Percentiles rank a stretch among this genome's conserved stretches.
These are phyloP conservation scores for Dryomyza anilis DNA, from an alignment of 2,888 invertebrate genomes.

Conservation along the genomic window DNA sequence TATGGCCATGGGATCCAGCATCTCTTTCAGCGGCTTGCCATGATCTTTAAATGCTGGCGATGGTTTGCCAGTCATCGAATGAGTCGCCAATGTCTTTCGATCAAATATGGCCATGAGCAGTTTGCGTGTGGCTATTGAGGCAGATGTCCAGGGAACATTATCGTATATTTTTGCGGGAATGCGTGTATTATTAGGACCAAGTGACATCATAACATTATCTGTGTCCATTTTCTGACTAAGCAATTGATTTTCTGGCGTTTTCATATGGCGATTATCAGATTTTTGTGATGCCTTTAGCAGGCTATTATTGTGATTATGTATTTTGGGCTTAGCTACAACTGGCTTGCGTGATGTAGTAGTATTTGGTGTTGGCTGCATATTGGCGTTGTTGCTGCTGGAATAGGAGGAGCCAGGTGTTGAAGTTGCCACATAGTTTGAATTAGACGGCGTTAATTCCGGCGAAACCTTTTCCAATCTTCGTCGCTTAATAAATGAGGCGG, in stretches of 20 bases:
- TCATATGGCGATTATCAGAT: not conserved
- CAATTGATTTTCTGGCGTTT: not conserved
- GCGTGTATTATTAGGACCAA: conserved; percentile 61
- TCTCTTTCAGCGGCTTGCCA: conserved; percentile 53
- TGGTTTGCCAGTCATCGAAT: conserved; percentile 67
- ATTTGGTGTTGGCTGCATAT: not conserved
- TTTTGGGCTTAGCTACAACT: conserved; percentile 18
- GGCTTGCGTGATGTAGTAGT: conserved; percentile 5
- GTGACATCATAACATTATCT: conserved; percentile 47
- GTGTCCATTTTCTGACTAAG: conserved; percentile 5
- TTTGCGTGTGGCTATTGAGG: conserved; percentile 66
- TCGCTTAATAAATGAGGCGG: conserved; percentile 36
- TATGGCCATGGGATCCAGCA: conserved; percentile 63
- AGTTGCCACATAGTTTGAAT: conserved; percentile 22
- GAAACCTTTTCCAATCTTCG: conserved; percentile 37
- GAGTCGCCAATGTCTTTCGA: conserved; percentile 66
- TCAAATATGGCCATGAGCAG: conserved; percentile 65
- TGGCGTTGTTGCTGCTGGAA: not conserved
- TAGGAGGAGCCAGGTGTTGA: not conserved
- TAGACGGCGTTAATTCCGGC: conserved; percentile 8
- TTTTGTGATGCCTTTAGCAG: not conserved
- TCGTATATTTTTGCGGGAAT: conserved; percentile 60
- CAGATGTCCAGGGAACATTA: conserved; percentile 64
- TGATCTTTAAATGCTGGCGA: conserved; percentile 63
- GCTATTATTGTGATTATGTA: not conserved